These are phyloP conservation scores for Spheniscus humboldti DNA, from an alignment of 2,797 vertebrate species.

Conservation along the genomic window DNA sequence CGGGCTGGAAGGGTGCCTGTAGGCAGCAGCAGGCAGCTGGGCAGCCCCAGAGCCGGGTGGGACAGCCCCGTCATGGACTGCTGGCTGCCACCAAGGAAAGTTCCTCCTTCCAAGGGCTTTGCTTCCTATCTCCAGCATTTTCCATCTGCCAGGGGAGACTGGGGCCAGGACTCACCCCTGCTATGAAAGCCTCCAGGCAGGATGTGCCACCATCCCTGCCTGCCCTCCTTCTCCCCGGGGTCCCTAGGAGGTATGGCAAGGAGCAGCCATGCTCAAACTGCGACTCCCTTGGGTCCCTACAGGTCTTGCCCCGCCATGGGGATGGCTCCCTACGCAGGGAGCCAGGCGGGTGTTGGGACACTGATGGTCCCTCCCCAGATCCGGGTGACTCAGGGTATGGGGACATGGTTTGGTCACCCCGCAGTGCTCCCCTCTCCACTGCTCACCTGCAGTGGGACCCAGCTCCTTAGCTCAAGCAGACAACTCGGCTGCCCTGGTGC, in stretches of 20 bases:
- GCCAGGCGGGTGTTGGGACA: background rate
- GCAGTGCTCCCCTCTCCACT: background rate
- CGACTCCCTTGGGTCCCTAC: background rate
- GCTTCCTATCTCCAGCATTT: background rate
- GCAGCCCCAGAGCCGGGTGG: background rate
- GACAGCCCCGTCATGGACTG: background rate
- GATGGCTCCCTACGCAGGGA: accelerated
- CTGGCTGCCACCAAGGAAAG: conserved; percentile 1
- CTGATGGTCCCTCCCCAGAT: background rate
- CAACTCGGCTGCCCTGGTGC: background rate
- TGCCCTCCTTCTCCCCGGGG: background rate
- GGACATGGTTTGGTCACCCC: background rate
- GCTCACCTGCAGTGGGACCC: background rate
- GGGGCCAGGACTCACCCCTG: background rate
- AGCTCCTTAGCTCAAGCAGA: background rate
- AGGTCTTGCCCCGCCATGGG: background rate
- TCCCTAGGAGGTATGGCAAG: background rate
- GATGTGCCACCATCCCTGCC: background rate
- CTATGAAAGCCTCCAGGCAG: background rate
- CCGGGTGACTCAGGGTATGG: background rate
- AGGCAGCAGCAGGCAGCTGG: background rate
- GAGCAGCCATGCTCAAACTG: background rate
- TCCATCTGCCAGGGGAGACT: background rate
- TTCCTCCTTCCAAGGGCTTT: background rate
- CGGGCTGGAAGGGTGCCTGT: background rate